phyloP scores from a whole-genome alignment of 2,113 vertebrate species.

The Pogona vitticeps region DNA sequence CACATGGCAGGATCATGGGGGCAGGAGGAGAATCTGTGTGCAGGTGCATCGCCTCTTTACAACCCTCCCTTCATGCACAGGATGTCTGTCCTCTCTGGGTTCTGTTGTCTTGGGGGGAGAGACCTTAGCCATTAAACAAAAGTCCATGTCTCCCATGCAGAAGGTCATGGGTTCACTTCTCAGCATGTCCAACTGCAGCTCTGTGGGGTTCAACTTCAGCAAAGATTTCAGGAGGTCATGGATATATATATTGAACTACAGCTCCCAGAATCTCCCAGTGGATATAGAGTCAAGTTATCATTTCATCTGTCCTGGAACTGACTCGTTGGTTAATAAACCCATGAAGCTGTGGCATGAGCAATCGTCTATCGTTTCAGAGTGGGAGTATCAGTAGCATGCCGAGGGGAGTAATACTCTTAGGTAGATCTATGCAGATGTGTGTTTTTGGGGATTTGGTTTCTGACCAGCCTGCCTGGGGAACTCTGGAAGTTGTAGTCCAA shows the following conservation, averaged over 20 bases:
- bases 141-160: neutral
- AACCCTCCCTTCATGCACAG: neutral
- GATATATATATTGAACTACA: neutral
- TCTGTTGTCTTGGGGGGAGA: neutral
- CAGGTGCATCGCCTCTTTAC: neutral
- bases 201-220: neutral
- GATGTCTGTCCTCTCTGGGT: neutral
- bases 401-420: neutral
- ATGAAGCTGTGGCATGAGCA: neutral
- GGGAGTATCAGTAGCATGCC: neutral
- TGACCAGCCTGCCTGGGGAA: neutral
- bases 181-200: neutral
- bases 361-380: neutral
- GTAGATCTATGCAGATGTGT: no score
- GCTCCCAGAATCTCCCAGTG: neutral
- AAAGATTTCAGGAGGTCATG: neutral
- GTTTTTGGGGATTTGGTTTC: no score
- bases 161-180: neutral
- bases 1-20: neutral
- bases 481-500: neutral
- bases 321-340: neutral
- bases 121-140: neutral
- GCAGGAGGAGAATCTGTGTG: neutral
- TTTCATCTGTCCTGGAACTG: neutral
- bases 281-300: neutral